Percentiles rank a stretch among this genome's conserved stretches.
Evolutionary conservation across 1,140 invertebrate species (phyloP).

Genomic region (Atta texana): DNA sequence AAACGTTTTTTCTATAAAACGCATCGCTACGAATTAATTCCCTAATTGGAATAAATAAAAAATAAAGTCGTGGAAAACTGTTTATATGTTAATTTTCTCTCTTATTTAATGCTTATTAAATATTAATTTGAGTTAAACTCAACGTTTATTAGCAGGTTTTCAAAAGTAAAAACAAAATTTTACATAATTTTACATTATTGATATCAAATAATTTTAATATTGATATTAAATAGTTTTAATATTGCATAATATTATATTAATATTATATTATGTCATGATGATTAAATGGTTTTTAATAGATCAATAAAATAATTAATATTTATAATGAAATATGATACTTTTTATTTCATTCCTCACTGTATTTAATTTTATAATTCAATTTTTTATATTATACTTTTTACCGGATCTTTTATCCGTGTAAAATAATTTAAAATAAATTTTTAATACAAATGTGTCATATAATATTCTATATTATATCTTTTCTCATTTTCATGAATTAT

Average conservation of each 20-base stretch:
- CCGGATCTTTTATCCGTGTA: background rate
- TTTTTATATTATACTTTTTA: constrained; percentile 6
- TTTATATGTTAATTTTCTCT: background rate
- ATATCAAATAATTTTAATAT: constrained; percentile 26
- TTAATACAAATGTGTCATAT: background rate
- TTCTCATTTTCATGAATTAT: background rate
- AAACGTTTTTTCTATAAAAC: constrained; percentile 80
- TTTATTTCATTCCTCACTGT: background rate
- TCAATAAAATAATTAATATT: constrained; percentile 16
- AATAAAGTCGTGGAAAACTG: constrained; percentile 1
- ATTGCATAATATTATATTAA: background rate
- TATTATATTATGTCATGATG: background rate
- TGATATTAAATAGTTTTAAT: constrained; percentile 12
- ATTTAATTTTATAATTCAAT: constrained; percentile 2
- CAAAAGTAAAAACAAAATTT: background rate
- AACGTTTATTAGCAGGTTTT: background rate
- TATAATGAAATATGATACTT: background rate
- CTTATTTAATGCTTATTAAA: background rate
- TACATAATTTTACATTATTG: background rate
- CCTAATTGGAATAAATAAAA: constrained; percentile 76
- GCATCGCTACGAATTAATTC: constrained; percentile 83
- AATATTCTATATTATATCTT: background rate
- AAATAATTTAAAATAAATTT: constrained; percentile 7
- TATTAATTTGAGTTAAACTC: background rate
- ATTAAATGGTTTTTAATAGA: constrained; percentile 8